Evolutionary conservation across 2,113 vertebrate genomes (phyloP), one percentile per base, ranked within the genome.

Genomic region (Albula goreensis): DNA sequence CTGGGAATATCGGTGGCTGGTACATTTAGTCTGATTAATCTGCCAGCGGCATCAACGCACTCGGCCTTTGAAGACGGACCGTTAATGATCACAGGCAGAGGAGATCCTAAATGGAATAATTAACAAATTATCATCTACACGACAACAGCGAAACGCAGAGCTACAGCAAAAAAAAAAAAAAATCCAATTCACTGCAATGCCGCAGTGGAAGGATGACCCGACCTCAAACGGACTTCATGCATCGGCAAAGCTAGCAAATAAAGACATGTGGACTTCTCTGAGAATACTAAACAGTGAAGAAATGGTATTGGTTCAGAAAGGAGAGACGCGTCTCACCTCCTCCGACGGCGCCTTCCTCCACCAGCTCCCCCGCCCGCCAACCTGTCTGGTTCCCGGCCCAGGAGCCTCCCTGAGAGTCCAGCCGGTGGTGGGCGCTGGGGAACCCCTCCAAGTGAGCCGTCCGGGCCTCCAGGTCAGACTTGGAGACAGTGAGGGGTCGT

Each of bases 381-480:
- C 96, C 95, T 25, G 95, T 95, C 90, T 96, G 96, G 89, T 96
- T 96, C 22, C 95, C 95, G 0, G 95, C 93, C 95, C 96, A 96
- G 48, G 96, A 93, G 41, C 95, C 95, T 25, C 95, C 95, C 0
- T 94, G 89, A 2, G 95, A 95, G 86, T 95, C 95, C 60, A 96
- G 92, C 7, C 95, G 95, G 88, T 96, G 94, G 90, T 92, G 91
- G 41, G 89, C 86, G 85, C 93, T 91, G 12, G 93, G 82, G 81
- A 95, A 95, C 52, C 93, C 87, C 57, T 95, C 93, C 11, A 91
- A 89, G 3, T 94, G 92, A 25, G 93, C 87, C 0, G 91, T 92
- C 63, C 94, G 96, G 17, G 96, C 96, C 88, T 98, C 97, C 91
- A 98, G 91, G 85, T 97, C 97, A 0, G 97, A 97, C 90, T 98